Conservation (phyloP, 2,113 vertebrate genomes). For the Cranoglanis bouderius region DNA sequence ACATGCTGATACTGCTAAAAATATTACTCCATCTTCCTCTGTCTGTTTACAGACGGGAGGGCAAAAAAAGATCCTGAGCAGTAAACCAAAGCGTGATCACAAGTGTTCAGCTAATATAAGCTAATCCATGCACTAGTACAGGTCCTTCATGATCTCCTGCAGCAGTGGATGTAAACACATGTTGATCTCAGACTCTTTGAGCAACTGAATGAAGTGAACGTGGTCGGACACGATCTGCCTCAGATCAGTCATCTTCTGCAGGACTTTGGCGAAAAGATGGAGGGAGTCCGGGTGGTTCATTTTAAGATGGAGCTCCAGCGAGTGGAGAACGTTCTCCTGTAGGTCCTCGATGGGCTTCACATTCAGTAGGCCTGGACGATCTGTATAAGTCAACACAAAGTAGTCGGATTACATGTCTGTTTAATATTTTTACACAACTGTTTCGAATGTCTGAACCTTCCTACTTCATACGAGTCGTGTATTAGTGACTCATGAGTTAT, state of each 20-base stretch:
- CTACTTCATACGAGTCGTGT: conserved; percentile 27
- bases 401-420: not conserved
- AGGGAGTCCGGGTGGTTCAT: conserved; percentile 91
- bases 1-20: not conserved
- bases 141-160: conserved; percentile 98
- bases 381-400: conserved; percentile 64
- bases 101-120: not conserved
- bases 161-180: conserved; percentile 94
- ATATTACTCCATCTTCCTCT: not conserved
- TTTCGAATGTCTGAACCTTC: not conserved
- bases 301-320: conserved; percentile 95
- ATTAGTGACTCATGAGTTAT: conserved; percentile 31
- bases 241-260: conserved; percentile 99
- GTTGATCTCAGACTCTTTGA: conserved; percentile 93
- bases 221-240: conserved; percentile 96
- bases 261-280: conserved; percentile 95
- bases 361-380: conserved; percentile 93
- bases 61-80: conserved; percentile 39
- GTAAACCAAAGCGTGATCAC: conserved; percentile 18
- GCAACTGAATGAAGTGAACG: conserved; percentile 89
- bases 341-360: conserved; percentile 97
- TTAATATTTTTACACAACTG: not conserved
- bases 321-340: conserved; percentile 92
- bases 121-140: conserved; percentile 77
- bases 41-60: not conserved